Percentiles rank a stretch among this genome's conserved stretches.
Conservation (phyloP, 1,140 invertebrate genomes). For the Procambarus virginalis region DNA sequence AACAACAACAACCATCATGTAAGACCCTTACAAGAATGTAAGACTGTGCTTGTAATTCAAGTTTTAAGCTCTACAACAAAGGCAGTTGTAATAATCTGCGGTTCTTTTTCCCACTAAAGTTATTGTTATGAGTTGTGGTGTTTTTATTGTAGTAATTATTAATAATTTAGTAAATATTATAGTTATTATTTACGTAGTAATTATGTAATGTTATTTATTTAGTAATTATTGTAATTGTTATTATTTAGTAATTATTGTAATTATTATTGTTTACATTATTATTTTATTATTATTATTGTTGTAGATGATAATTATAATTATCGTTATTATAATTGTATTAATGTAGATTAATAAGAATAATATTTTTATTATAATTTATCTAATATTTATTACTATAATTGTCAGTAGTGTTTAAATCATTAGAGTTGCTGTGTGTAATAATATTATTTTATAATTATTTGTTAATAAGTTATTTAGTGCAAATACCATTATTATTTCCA, state of each 20-base stretch:
- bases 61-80: not conserved
- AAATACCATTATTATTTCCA: too few relatives aligned
- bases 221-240: not conserved
- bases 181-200: not conserved
- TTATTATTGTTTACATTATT: too few relatives aligned
- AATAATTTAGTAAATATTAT: not conserved
- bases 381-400: too few relatives aligned
- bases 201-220: not conserved
- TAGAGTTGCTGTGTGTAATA: too few relatives aligned
- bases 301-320: not conserved
- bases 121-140: not conserved
- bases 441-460: too few relatives aligned
- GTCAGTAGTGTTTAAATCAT: too few relatives aligned
- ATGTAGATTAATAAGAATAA: too few relatives aligned
- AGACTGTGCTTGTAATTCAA: not conserved
- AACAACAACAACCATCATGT: too few relatives aligned
- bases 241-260: not conserved
- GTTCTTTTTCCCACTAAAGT: not conserved
- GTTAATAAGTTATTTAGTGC: too few relatives aligned
- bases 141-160: slow-evolving; percentile 25
- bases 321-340: too few relatives aligned
- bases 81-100: not conserved
- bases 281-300: not conserved
- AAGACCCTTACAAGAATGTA: too few relatives aligned
- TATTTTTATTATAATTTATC: too few relatives aligned